These are phyloP conservation scores for Tenebrio molitor DNA, from an alignment of 1,140 invertebrate genomes.

Conservation along the genomic window DNA sequence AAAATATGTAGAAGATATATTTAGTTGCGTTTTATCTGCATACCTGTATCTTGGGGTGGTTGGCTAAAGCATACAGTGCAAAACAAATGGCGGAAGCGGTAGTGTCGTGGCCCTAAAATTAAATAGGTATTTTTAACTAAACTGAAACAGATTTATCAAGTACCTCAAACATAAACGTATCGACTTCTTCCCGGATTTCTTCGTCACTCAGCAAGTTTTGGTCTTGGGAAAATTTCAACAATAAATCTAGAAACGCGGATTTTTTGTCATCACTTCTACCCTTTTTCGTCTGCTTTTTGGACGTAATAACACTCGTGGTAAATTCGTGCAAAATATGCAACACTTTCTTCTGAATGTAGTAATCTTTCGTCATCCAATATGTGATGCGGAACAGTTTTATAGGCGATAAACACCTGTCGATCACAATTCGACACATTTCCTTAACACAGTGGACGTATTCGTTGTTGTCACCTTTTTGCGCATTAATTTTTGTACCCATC, in stretches of 20 bases:
- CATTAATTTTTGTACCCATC: slow-evolving; percentile 26
- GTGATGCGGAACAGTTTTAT: slow-evolving; percentile 2
- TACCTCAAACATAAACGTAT: slow-evolving; percentile 41
- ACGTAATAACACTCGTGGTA: not conserved
- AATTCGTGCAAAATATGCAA: slow-evolving; percentile 26
- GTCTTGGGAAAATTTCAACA: slow-evolving; percentile 53
- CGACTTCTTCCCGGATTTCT: slow-evolving; percentile 21
- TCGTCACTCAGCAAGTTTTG: slow-evolving; percentile 61
- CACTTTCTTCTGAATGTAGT: slow-evolving; percentile 1
- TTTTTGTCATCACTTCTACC: slow-evolving; percentile 66
- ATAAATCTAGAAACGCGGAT: slow-evolving; percentile 19
- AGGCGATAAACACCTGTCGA: not conserved
- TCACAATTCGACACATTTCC: slow-evolving; percentile 26
- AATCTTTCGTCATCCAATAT: slow-evolving; percentile 11
- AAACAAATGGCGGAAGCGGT: slow-evolving; percentile 66
- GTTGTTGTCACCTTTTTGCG: slow-evolving; percentile 3
- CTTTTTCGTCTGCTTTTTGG: slow-evolving; percentile 27
- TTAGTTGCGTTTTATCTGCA: not conserved
- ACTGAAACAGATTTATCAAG: slow-evolving; percentile 64
- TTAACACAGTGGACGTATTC: slow-evolving; percentile 38
- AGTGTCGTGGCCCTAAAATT: slow-evolving; percentile 65
- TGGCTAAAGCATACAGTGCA: slow-evolving; percentile 69
- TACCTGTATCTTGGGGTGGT: slow-evolving; percentile 71
- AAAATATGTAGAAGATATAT: not conserved
- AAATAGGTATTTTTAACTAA: not conserved